Conservation (phyloP, 2,797 vertebrate species). For the Calcarius lapponicus region DNA sequence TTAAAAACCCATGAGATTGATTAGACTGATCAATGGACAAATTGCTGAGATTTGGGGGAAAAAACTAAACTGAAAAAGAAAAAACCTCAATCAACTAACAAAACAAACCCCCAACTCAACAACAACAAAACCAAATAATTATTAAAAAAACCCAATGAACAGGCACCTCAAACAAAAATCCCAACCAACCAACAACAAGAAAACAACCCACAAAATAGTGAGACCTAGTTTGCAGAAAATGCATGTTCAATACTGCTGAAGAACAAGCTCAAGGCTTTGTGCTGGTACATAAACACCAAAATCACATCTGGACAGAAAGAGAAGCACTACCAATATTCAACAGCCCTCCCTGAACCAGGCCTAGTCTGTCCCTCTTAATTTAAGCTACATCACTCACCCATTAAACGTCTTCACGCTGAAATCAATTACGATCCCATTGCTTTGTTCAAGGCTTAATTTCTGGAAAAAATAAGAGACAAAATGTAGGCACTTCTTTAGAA, state of each 20-base stretch:
- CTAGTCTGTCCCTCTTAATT: not conserved
- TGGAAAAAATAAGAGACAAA: not conserved
- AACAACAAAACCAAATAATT: not conserved
- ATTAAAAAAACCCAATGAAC: not conserved
- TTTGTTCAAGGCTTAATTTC: not conserved
- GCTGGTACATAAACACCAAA: not conserved
- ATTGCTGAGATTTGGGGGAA: not conserved
- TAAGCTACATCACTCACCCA: not conserved
- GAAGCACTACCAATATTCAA: not conserved
- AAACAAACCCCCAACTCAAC: too few relatives aligned
- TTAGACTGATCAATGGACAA: not conserved
- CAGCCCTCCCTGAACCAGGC: not conserved
- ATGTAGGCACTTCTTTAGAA: not conserved
- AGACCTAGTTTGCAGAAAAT: not conserved
- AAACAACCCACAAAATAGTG: not conserved
- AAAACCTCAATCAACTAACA: rapidly evolving
- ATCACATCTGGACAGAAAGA: not conserved
- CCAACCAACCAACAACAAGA: not conserved
- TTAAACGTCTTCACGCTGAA: not conserved
- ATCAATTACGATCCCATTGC: not conserved
- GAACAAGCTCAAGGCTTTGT: not conserved
- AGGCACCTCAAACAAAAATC: too few relatives aligned
- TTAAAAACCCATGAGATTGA: not conserved
- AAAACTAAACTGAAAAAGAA: not conserved
- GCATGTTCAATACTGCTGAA: not conserved